phyloP scores from a whole-genome alignment of 2,113 vertebrate species.

The Microtus pennsylvanicus region DNA sequence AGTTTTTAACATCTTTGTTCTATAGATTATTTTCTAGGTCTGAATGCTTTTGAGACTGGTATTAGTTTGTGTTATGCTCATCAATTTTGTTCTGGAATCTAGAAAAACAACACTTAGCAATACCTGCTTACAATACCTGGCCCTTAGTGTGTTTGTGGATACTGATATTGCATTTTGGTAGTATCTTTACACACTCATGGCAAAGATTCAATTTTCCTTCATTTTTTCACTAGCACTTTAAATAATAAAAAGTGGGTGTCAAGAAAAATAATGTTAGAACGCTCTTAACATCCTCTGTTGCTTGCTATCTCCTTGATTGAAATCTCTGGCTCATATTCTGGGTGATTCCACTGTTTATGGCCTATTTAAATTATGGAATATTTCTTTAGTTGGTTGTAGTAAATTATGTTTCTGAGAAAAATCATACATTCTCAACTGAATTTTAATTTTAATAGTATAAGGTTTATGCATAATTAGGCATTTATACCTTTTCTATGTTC shows the following conservation, averaged over 20 bases:
- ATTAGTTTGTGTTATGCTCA: not conserved
- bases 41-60: not conserved
- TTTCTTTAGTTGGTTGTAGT: slow-evolving; percentile 13
- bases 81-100: not conserved
- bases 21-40: not conserved
- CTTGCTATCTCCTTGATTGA: not conserved
- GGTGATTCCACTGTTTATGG: not conserved
- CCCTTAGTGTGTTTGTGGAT: not conserved
- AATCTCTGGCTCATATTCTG: not conserved
- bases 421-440: not conserved
- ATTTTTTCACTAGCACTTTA: slow-evolving; percentile 19
- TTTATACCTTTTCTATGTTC: not conserved
- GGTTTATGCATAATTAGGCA: not conserved
- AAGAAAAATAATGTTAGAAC: not conserved
- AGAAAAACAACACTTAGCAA: slow-evolving; percentile 1
- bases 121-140: not conserved
- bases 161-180: not conserved
- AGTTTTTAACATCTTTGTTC: not conserved
- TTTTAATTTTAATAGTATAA: not conserved
- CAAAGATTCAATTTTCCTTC: not conserved
- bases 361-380: not conserved
- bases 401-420: not conserved
- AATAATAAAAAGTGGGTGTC: not conserved
- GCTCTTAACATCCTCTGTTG: not conserved
- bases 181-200: not conserved